Base-by-base conservation (phyloP, 1,140 invertebrate species). In the Manduca sexta region DNA sequence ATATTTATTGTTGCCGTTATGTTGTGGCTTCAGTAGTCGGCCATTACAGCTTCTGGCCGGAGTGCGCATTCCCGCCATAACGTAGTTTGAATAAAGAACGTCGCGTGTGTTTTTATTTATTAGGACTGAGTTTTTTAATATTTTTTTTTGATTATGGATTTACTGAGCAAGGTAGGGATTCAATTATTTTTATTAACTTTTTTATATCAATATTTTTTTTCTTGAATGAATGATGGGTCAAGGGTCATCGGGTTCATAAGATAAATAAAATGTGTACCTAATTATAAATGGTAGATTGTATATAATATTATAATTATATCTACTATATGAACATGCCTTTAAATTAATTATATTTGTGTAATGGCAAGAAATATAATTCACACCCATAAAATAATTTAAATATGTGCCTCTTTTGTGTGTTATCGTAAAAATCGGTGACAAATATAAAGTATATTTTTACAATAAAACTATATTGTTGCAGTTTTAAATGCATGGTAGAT, bases 1-100 rank as follows among this genome's bases (percentile, higher is more conserved):
- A 43, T 43, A 30, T 45, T 37, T 43, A 38, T 37, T 34, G 41
- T 46, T 47, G 44, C 46, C 38, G 33, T 38, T 35, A 21, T 33
- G 41, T 47, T 39, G 41, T 42, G 3, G 8, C 18, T 40, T 30
- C 33, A 43, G 51, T 52, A 47, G 51, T 47, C 39, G 31, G 39
- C 45, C 45, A 43, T 52, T 37, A 14, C 45, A 16, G 17, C 35
- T 41, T 26, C 49, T 33, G 15, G 43, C 11, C 17, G 34, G 39
- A 14, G 40, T 40, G 51, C 45, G 30, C 33, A 11, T 33, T 17
- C 51, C 31, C 45, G 33, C 38, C 21, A 42, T 33, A 37, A 30
- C 31, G 26, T 10, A 38, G 21, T 49, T 56, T 43, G 33, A 43
- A 47, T 37, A 41, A 18, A 6, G 18, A 18, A 35, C 31, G 15